These are phyloP conservation scores for Actenoides lindsayi DNA, from an alignment of 2,113 vertebrate species.

Conservation along the genomic window DNA sequence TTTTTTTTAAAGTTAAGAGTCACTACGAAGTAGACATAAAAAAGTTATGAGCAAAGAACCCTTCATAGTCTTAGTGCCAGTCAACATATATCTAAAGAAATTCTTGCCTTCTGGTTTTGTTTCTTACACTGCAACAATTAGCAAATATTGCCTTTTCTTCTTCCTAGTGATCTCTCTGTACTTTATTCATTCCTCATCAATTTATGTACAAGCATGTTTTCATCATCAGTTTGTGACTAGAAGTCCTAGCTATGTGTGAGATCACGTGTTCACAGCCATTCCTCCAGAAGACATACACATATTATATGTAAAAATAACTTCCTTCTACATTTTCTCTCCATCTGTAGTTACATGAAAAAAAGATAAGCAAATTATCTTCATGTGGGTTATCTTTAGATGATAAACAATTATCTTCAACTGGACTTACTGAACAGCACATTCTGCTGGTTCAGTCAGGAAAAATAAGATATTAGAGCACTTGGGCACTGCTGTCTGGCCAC, in stretches of 20 bases:
- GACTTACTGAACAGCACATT: accelerated
- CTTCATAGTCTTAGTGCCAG: background rate
- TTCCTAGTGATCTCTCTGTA: background rate
- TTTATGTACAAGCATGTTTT: background rate
- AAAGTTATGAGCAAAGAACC: background rate
- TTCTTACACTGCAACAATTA: background rate
- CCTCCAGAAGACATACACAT: background rate
- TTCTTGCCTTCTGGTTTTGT: background rate
- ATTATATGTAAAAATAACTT: background rate
- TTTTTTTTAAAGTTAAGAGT: background rate
- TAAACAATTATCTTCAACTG: background rate
- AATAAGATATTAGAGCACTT: background rate
- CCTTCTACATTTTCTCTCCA: background rate
- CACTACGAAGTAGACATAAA: background rate
- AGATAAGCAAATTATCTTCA: background rate
- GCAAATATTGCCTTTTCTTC: background rate
- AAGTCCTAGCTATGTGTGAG: background rate
- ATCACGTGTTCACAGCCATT: background rate
- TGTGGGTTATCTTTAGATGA: background rate
- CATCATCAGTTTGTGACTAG: background rate
- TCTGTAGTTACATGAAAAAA: background rate
- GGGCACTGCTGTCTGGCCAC: background rate
- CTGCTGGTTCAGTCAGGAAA: background rate
- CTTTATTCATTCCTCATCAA: background rate
- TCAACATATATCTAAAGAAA: background rate